Percentiles rank a stretch among this genome's conserved stretches.
phyloP scores from a whole-genome alignment of 2,888 invertebrate genomes.

The Mesorhabditis spiculigera region DNA sequence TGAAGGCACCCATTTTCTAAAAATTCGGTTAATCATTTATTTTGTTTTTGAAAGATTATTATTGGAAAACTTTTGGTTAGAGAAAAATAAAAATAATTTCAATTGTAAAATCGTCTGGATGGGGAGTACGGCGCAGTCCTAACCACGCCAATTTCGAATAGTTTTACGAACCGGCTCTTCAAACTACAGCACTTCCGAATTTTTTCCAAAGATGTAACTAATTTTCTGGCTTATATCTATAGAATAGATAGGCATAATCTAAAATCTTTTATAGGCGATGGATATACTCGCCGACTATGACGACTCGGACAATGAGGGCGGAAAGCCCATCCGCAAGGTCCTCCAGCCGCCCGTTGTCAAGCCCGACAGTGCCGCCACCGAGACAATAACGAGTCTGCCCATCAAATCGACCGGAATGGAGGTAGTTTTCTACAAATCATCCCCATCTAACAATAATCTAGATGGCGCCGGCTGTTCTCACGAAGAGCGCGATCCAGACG shows the following conservation, averaged over 20 bases:
- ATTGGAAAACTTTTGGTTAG: too few species aligned
- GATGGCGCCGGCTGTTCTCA: slow-evolving; percentile 36
- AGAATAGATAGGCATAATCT: background rate
- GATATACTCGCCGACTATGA: slow-evolving; percentile 1
- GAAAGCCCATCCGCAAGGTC: too few species aligned
- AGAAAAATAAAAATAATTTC: too few species aligned
- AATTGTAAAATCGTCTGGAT: too few species aligned
- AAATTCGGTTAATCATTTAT: background rate
- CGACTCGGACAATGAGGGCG: background rate
- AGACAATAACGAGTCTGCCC: background rate
- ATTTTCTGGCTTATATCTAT: background rate
- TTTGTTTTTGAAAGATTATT: too few species aligned
- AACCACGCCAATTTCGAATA: too few species aligned
- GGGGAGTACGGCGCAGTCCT: too few species aligned
- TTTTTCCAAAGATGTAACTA: background rate
- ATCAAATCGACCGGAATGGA: background rate
- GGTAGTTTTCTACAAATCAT: background rate
- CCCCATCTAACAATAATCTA: slow-evolving; percentile 12
- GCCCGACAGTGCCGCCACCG: background rate
- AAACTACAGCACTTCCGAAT: background rate
- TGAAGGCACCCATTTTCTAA: slow-evolving; percentile 40
- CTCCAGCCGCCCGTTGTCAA: too few species aligned
- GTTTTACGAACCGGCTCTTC: background rate
- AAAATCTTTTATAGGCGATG: background rate
- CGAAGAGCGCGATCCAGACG: slow-evolving; percentile 22